Evolutionary conservation across 2,113 vertebrate species (phyloP).

Genomic region (Microcebus tavaratra): DNA sequence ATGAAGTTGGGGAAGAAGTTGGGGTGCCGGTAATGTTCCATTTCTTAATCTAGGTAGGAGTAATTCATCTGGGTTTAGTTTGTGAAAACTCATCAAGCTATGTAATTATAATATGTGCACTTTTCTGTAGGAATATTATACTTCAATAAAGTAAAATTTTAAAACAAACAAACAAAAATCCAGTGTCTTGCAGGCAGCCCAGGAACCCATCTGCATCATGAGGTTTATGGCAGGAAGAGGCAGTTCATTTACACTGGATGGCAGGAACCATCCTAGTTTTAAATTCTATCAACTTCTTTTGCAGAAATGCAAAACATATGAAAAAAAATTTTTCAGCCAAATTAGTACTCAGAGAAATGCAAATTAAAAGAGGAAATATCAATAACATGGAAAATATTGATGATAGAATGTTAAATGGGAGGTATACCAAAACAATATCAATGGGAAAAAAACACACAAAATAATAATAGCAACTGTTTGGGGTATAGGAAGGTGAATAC

Average conservation of each 20-base stretch:
- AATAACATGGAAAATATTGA: background rate
- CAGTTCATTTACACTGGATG: background rate
- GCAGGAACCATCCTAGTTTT: background rate
- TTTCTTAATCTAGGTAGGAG: background rate
- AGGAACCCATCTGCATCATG: background rate
- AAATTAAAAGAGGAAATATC: background rate
- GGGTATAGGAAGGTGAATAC: background rate
- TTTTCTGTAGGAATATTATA: background rate
- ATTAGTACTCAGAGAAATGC: slow-evolving; percentile 1
- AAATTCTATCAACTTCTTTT: background rate
- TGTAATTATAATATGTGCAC: background rate
- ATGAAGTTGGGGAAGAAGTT: background rate
- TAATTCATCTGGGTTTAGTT: background rate
- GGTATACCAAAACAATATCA: background rate
- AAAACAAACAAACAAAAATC: background rate
- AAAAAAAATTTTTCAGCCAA: slow-evolving; percentile 1
- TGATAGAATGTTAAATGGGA: background rate
- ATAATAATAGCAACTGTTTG: background rate
- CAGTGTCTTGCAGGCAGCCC: background rate
- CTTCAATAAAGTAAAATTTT: background rate
- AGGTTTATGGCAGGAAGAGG: background rate
- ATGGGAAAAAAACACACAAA: background rate
- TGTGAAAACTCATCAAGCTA: background rate
- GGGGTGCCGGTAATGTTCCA: background rate
- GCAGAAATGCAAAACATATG: background rate